A percentile compares a stretch with the other conserved stretches of the same genome.
These are phyloP conservation scores for Chaetorhynchus papuensis DNA, from an alignment of 2,113 vertebrate genomes.

Conservation along the genomic window DNA sequence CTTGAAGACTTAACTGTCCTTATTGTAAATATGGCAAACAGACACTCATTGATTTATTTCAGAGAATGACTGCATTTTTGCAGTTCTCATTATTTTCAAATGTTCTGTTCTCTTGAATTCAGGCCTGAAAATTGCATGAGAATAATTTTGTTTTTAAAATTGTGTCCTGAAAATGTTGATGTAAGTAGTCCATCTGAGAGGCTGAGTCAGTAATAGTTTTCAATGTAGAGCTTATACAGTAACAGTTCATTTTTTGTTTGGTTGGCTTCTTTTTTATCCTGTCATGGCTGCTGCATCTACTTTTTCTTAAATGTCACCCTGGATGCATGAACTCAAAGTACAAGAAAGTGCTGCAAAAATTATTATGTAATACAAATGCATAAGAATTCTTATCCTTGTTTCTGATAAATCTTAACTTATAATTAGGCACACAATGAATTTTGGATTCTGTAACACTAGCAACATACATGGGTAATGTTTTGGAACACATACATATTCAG, in stretches of 20 bases:
- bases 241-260: neutral
- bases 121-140: neutral
- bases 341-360: neutral
- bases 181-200: neutral
- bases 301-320: neutral
- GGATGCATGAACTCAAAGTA: neutral
- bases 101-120: neutral
- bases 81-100: neutral
- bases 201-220: neutral
- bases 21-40: neutral
- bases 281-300: neutral
- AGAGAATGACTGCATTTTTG: neutral
- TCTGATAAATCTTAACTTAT: neutral
- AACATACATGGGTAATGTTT: neutral
- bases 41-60: neutral
- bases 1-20: neutral
- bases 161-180: neutral
- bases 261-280: neutral
- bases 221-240: neutral
- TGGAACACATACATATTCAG: neutral
- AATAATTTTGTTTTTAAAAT: neutral
- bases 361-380: neutral
- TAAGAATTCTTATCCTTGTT: neutral
- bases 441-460: neutral
- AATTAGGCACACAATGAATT: neutral